A percentile compares a stretch with the other conserved stretches of the same genome.
These are phyloP conservation scores for Acipenser ruthenus DNA, from an alignment of 2,797 vertebrate genomes.

Conservation along the genomic window DNA sequence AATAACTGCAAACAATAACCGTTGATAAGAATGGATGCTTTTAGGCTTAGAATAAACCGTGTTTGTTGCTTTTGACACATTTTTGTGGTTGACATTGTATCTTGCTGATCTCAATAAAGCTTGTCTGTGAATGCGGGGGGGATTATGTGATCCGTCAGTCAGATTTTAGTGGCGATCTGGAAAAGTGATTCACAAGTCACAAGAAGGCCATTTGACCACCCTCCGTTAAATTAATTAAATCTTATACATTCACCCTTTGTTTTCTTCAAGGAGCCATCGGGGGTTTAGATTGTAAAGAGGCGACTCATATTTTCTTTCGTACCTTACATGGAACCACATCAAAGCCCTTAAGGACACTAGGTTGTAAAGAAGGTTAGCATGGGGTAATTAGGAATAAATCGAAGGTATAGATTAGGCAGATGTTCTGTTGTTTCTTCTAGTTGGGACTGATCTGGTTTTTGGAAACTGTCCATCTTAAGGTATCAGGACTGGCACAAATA, in stretches of 20 bases:
- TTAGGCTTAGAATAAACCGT: slow-evolving; percentile 3
- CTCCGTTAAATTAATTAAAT: slow-evolving; percentile 31
- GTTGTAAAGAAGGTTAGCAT: not conserved
- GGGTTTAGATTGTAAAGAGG: not conserved
- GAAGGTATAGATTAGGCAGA: slow-evolving; percentile 13
- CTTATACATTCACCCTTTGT: slow-evolving; percentile 20
- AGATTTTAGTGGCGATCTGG: not conserved
- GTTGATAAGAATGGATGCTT: not conserved
- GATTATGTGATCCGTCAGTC: not conserved
- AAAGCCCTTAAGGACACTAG: slow-evolving; percentile 14
- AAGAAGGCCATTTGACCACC: slow-evolving; percentile 34
- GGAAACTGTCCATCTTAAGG: slow-evolving; percentile 18
- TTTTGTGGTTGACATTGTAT: slow-evolving; percentile 23
- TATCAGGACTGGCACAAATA: slow-evolving; percentile 22
- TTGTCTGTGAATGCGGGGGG: not conserved
- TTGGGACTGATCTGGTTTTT: slow-evolving; percentile 19
- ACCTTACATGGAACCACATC: slow-evolving; percentile 25
- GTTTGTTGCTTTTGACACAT: not conserved
- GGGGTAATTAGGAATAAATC: slow-evolving; percentile 6
- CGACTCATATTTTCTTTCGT: slow-evolving; percentile 17
- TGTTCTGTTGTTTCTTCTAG: slow-evolving; percentile 16
- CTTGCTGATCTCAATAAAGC: slow-evolving; percentile 8
- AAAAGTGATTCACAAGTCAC: slow-evolving; percentile 41
- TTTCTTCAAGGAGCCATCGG: slow-evolving; percentile 27
- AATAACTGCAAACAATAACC: not conserved